Evolutionary conservation across 2,113 vertebrate species (phyloP).

Genomic region (Oncorhynchus keta): DNA sequence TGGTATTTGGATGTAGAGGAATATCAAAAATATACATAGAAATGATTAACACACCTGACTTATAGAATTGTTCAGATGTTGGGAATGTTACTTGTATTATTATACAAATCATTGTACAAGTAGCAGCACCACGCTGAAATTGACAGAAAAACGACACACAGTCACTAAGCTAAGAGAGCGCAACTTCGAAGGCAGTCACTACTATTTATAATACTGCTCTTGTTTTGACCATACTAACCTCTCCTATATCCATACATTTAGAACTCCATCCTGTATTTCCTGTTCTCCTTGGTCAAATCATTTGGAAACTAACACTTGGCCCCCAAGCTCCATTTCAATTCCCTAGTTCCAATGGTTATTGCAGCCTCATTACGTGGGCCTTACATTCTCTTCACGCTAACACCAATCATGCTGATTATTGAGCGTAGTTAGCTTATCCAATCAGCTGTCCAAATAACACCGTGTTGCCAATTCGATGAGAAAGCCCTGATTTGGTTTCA

Average conservation of each 20-base stretch:
- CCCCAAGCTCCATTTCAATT: constrained; percentile 30
- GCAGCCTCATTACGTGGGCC: constrained; percentile 34
- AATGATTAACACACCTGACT: background rate
- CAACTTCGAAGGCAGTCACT: background rate
- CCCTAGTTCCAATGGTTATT: constrained; percentile 28
- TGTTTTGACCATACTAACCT: background rate
- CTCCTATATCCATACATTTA: background rate
- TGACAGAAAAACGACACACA: too few species aligned
- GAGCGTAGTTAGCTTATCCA: constrained; percentile 41
- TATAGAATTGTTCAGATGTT: too few species aligned
- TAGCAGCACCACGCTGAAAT: too few species aligned
- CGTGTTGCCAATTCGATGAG: constrained; percentile 22
- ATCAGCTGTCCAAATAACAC: constrained; percentile 71
- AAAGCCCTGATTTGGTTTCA: constrained; percentile 39
- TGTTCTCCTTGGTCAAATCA: constrained; percentile 41
- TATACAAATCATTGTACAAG: too few species aligned
- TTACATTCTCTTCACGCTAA: constrained; percentile 35
- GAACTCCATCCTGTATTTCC: constrained; percentile 32
- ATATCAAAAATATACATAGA: background rate
- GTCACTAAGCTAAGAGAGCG: background rate
- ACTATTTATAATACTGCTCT: background rate
- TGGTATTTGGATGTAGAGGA: too few species aligned
- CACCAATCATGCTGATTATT: constrained; percentile 53
- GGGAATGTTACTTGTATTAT: too few species aligned
- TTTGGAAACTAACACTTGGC: constrained; percentile 25